Evolutionary conservation across 2,113 vertebrate genomes (phyloP), one percentile per base, ranked within the genome.

Genomic region (Morone chrysops): DNA sequence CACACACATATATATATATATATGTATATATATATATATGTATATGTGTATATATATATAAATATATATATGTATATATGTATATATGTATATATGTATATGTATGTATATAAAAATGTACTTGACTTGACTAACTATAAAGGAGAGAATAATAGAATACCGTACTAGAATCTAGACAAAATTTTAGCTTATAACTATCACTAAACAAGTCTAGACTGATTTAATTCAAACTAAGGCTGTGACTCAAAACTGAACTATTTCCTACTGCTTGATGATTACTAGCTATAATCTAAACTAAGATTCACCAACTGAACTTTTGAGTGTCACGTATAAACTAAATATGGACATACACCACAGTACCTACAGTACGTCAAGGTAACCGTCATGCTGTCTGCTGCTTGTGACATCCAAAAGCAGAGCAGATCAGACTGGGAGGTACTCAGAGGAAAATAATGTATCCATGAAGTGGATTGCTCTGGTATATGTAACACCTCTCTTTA

Each of bases 401-500:
- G 22, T 63, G 82, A 84, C 72, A 43, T 80, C 36, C 54, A 61
- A 62, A 40, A 43, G 20, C n/a, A 5, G 57, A 63, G 60, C 75
- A 76, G 43, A 63, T 60, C 36, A 25, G 56, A 47, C 40, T 68
- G 66, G 41, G 70, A 77, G 57, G 68, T 2, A 45, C 36, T 0
- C 51, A 75, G 43, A 77, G 75, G 67, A 70, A 75, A 59, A 59
- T 59, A 31, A 13, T 59, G 61, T 67, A 59, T 85, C 62, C 18
- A 20, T 77, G 79, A 86, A 70, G 86, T 88, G 79, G 62, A 69
- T 86, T 56, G 48, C 76, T 84, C 82, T 84, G 80, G 53, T 84
- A 1, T 70, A 67, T 89, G 78, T 80, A 83, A 88, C 83, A 68
- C 81, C 75, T 83, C 78, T 82, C 83, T 77, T 70, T 62, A 54